phyloP scores from a whole-genome alignment of 2,113 vertebrate species.

The Brevimyrus niger region DNA sequence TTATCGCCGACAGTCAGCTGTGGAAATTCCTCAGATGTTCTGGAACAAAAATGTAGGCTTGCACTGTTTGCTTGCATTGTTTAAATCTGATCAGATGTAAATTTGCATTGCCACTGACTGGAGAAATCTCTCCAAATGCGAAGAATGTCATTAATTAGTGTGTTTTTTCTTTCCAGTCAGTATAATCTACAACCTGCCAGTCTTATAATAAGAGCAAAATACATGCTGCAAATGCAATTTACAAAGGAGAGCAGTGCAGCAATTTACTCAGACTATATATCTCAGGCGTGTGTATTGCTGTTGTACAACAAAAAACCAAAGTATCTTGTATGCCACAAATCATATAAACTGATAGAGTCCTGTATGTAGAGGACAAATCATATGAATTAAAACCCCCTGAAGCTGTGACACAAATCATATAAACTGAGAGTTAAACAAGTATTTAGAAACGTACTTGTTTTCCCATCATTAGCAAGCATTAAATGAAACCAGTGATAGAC shows the following conservation, averaged over 20 bases:
- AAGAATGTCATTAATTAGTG: not conserved
- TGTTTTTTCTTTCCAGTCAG: not conserved
- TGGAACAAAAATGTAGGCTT: not conserved
- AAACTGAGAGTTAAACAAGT: not conserved
- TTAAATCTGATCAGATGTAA: conserved; percentile 4
- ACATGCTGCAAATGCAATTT: not conserved
- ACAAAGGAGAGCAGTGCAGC: not conserved
- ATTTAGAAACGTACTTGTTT: not conserved
- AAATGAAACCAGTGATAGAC: not conserved
- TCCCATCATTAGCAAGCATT: not conserved
- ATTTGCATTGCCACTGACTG: not conserved
- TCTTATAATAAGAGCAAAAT: not conserved
- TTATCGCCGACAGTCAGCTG: not conserved
- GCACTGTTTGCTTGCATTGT: not conserved
- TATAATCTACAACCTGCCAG: not conserved
- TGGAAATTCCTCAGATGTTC: not conserved
- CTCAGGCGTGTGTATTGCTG: not conserved
- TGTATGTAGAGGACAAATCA: not conserved
- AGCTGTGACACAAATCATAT: not conserved
- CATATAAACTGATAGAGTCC: not conserved
- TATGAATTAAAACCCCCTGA: not conserved
- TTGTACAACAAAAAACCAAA: not conserved
- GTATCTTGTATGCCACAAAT: not conserved
- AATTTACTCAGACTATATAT: not conserved
- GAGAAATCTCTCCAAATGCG: not conserved